Percentiles rank a stretch among this genome's conserved stretches.
Evolutionary conservation across 2,797 vertebrate genomes (phyloP).

Genomic region (Lagorchestes hirsutus): DNA sequence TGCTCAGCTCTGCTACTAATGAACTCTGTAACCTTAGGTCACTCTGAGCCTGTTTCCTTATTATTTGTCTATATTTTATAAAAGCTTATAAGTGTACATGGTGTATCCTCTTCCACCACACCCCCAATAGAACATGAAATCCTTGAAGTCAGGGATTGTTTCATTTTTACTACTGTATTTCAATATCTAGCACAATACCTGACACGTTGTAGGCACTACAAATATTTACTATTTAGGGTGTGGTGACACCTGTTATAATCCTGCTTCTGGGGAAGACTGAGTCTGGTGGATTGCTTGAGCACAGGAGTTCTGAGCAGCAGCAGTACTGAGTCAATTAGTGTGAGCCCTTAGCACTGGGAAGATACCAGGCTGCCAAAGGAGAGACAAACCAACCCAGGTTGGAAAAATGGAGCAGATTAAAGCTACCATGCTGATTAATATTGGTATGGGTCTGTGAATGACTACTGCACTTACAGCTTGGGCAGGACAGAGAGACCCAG

Average conservation of each 20-base stretch:
- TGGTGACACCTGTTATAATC: background rate
- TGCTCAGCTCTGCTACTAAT: background rate
- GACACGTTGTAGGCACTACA: background rate
- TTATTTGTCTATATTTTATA: background rate
- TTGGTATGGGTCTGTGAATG: background rate
- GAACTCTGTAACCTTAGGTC: background rate
- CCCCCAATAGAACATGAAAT: background rate
- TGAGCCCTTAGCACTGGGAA: background rate
- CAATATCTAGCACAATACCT: too few relatives aligned
- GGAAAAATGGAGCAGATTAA: background rate
- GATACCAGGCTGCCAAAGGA: background rate
- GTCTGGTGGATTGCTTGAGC: background rate
- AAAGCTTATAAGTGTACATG: background rate
- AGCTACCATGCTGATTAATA: background rate
- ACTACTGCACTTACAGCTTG: background rate
- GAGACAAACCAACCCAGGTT: background rate
- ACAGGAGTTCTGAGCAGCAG: background rate
- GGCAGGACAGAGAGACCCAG: background rate
- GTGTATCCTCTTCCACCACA: background rate
- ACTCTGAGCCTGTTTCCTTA: background rate
- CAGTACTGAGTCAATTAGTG: background rate
- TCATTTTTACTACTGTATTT: background rate
- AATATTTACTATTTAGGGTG: background rate
- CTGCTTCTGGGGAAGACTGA: background rate
- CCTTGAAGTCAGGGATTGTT: background rate